phyloP scores from a whole-genome alignment of 2,888 invertebrate genomes.

The Cephalotes varians region DNA sequence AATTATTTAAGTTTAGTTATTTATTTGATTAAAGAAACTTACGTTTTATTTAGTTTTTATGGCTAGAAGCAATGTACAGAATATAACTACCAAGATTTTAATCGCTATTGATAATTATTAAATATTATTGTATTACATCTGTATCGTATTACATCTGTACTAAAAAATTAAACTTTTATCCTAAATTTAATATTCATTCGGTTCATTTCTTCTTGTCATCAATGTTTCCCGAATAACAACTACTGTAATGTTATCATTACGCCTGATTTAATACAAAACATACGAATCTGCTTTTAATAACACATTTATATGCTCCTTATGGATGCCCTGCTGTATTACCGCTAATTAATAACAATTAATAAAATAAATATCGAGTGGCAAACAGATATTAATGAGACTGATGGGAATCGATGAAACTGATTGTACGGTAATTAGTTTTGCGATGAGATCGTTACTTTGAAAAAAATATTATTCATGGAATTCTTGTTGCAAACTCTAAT shows the following conservation, averaged over 20 bases:
- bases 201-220: neutral
- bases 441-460: conserved; percentile 22
- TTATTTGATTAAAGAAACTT: neutral
- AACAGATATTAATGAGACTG: conserved; percentile 31
- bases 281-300: conserved; percentile 31
- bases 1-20: no score
- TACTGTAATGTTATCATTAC: neutral
- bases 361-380: conserved; percentile 37
- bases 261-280: conserved; percentile 14
- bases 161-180: neutral
- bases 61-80: neutral
- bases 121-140: neutral
- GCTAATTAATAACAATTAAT: conserved; percentile 36
- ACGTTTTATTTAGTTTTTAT: neutral
- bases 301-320: conserved; percentile 16
- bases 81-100: neutral
- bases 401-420: no score
- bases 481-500: neutral
- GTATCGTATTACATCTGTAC: no score
- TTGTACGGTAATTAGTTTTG: conserved; percentile 31
- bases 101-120: neutral
- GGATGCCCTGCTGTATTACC: neutral
- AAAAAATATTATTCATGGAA: conserved; percentile 10
- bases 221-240: neutral
- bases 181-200: neutral